These are phyloP conservation scores for Phalacrocorax carbo DNA, from an alignment of 2,113 vertebrate species.

Conservation along the genomic window DNA sequence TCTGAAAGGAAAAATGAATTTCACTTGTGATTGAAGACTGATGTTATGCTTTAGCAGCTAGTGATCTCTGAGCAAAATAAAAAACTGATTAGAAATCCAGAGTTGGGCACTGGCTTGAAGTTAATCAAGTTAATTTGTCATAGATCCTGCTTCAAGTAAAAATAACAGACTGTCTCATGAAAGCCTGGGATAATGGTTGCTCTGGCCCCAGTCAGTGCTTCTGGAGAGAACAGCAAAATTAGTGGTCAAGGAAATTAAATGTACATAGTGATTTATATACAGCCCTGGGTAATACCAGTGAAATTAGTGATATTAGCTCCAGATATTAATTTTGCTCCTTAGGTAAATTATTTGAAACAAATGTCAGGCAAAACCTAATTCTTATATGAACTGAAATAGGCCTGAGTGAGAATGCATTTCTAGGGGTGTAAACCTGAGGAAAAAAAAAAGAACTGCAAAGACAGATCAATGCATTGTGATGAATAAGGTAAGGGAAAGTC, in stretches of 20 bases:
- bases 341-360: neutral
- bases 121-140: slow-evolving; percentile 46
- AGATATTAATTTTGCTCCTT: slow-evolving; percentile 8
- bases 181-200: neutral
- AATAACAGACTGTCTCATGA: neutral
- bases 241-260: neutral
- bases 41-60: neutral
- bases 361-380: neutral
- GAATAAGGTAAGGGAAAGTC: neutral
- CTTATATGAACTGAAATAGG: neutral
- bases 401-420: neutral
- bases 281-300: neutral
- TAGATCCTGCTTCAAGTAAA: neutral
- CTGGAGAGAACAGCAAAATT: slow-evolving; percentile 1
- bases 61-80: neutral
- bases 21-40: slow-evolving; percentile 4
- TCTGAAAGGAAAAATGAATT: neutral
- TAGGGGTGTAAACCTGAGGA: neutral
- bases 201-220: neutral
- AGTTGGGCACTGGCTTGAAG: neutral
- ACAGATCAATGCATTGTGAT: neutral
- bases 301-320: neutral
- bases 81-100: slow-evolving; percentile 20
- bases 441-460: neutral
- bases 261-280: neutral